Evolutionary conservation across 2,113 vertebrate species (phyloP), one percentile per base, ranked within the genome.

Genomic region (Formicarius rufipectus): DNA sequence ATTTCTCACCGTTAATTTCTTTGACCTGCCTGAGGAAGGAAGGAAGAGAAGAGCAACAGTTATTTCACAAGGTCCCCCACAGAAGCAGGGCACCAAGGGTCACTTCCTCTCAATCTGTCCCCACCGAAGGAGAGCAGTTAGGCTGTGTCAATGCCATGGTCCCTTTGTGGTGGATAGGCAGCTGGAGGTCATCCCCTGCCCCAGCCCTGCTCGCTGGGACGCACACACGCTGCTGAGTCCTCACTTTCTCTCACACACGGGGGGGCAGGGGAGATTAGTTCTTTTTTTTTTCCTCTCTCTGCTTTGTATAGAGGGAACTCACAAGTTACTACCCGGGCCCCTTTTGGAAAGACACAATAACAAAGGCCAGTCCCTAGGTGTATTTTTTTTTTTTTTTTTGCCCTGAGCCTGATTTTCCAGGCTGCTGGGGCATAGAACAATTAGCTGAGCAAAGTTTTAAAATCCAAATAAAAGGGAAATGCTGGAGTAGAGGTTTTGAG

Each of bases 81-180:
- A 90, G 84, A 78, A 92, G 95, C 1, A 31, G 91, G 85, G 74
- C 92, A 91, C 73, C 84, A 71, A 93, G 89, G 92, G 95, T 94
- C 95, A 89, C 86, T 93, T 96, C 93, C 96, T 92, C 93, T 91
- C 90, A 97, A 80, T 94, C 94, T 47, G 88, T 89, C 64, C 92
- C 88, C 78, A 83, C 89, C 5, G 9, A 95, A 93, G 92, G 72
- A 81, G 83, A 64, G 87, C 67, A 49, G 68, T 63, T 58, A n/a
- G 77, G 80, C 92, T 87, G 93, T 95, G 95, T 95, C 96, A 97
- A 95, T 94, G 96, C 94, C 96, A 96, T 2, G 90, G 95, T 79
- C 81, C 45, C 69, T 88, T 86, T 90, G 81, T 83, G 82, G 78
- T 4, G 58, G 63, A 47, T 40, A 76, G 64, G 92, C 95, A 93